Base-by-base conservation (phyloP, 2,888 invertebrate genomes). In the Eupithecia pulchellata region DNA sequence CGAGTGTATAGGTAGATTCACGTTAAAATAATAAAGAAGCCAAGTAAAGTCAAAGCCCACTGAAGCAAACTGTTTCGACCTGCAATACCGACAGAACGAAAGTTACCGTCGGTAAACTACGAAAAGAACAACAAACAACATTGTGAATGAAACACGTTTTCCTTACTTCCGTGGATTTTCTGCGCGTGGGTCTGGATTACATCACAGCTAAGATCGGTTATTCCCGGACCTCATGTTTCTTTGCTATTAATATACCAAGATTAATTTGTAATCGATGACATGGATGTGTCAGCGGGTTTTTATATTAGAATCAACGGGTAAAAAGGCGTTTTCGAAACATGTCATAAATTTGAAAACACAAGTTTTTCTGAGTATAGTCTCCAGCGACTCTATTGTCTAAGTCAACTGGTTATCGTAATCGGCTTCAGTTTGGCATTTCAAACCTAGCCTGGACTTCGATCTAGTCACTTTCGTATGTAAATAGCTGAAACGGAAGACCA, bases 131-230 rank as follows among this genome's bases (percentile, higher is more conserved):
- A 14, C 27, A 55, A 66, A 64, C 64, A 64, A 39, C 55, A 61
- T 55, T 68, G 34, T 67, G 17, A 72, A 69, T 62, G 27, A 66
- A 64, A 42, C 36, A 68, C 58, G 39, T 58, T 64, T 57, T 57
- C 61, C 61, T 42, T 47, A 42, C 36, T 60, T 66, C 66, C 30
- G 57, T 27, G 60, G 39, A 42, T 63, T 42, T 29, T 55, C 66
- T 58, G 68, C 66, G 66, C 67, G 67, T 69, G 64, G 66, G 68
- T 75, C 67, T 66, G 63, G 66, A 72, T 75, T 72, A 72, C 70
- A 71, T 68, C 72, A 75, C 58, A 58, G n/a, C n/a, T 55, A n/a
- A n/a, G n/a, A n/a, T n/a, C 32, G 47, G 61, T 60, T 72, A 72
- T 72, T 74, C 68, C 58, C 36, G 72, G 60, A 64, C 57, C 65